phyloP scores from a whole-genome alignment of 2,797 vertebrate species.

The Linurgus olivaceus region DNA sequence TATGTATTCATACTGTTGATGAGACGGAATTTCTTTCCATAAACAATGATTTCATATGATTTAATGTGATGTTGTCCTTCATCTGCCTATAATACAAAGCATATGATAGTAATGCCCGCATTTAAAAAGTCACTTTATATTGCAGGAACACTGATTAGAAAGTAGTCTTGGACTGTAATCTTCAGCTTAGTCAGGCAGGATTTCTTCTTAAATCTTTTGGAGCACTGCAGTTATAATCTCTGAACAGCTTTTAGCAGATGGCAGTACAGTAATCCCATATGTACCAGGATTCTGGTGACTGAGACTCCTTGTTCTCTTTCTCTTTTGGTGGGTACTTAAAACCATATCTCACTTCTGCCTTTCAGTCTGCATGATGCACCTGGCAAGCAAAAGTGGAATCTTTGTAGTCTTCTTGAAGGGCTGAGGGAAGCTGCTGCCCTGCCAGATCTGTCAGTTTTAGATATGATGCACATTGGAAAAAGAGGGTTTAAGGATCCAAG shows the following conservation, averaged over 20 bases:
- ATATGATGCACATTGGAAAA: neutral
- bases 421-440: neutral
- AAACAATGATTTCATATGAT: neutral
- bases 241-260: neutral
- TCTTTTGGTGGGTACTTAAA: neutral
- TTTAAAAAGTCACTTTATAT: neutral
- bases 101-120: neutral
- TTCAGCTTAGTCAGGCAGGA: neutral
- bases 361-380: neutral
- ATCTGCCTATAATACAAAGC: neutral
- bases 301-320: neutral
- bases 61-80: neutral
- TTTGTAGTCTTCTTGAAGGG: neutral
- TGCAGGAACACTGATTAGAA: neutral
- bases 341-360: neutral
- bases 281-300: neutral
- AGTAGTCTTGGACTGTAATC: neutral
- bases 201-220: neutral
- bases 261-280: neutral
- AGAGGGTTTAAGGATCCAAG: neutral
- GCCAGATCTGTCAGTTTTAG: neutral
- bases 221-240: neutral
- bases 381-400: neutral
- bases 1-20: neutral
- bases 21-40: neutral